phyloP scores from a whole-genome alignment of 2,888 invertebrate genomes.

The Lycaena phlaeas region DNA sequence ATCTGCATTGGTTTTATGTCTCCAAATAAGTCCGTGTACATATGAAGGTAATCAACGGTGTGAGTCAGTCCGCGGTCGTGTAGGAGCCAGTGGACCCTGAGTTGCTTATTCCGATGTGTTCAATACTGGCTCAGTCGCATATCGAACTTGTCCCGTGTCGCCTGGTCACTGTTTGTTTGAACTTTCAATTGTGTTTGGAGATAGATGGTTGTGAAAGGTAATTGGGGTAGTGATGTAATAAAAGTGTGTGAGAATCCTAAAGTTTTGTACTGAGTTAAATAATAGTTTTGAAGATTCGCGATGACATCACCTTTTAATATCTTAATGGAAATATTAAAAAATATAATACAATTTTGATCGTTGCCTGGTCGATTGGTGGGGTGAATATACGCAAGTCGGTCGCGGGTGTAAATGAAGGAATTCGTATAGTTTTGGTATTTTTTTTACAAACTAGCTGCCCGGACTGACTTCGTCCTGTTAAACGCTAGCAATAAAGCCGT shows the following conservation, averaged over 20 bases:
- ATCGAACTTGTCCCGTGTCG: slow-evolving; percentile 33
- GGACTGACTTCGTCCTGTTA: no score
- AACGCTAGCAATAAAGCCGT: no score
- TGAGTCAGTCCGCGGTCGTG: slow-evolving; percentile 58
- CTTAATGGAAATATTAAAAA: no score
- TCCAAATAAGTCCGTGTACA: slow-evolving; percentile 65
- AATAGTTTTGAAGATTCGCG: no score
- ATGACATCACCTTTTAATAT: no score
- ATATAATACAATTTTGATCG: no score
- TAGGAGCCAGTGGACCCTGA: slow-evolving; percentile 47
- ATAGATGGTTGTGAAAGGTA: not conserved
- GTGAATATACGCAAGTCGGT: no score
- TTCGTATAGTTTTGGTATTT: no score
- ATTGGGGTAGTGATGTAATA: not conserved
- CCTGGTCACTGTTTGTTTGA: slow-evolving; percentile 11
- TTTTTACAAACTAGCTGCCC: no score
- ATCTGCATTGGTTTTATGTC: slow-evolving; percentile 53
- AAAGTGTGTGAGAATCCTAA: not conserved
- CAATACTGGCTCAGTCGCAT: slow-evolving; percentile 39
- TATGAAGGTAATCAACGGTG: slow-evolving; percentile 56
- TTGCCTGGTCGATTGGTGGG: no score
- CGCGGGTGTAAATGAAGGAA: no score
- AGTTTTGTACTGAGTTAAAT: not conserved
- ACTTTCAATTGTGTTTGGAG: slow-evolving; percentile 19
- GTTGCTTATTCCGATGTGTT: slow-evolving; percentile 19